phyloP scores from a whole-genome alignment of 2,797 vertebrate species.

The Microcaecilia unicolor region DNA sequence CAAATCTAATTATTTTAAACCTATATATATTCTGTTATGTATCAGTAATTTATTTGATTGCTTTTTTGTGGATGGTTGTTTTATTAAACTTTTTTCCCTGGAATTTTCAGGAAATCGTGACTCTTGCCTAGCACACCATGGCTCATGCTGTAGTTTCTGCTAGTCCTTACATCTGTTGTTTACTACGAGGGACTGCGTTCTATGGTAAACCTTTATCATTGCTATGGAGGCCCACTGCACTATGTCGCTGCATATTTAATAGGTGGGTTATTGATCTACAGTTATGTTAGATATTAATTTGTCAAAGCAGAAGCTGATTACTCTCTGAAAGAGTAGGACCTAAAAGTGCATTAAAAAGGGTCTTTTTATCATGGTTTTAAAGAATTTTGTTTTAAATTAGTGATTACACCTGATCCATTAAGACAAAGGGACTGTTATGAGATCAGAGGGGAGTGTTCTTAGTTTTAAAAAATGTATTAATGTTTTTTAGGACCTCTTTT shows the following conservation, averaged over 20 bases:
- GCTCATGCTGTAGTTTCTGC: conserved; percentile 29
- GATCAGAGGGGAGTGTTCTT: not conserved
- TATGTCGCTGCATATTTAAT: conserved; percentile 28
- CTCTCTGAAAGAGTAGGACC: conserved; percentile 2
- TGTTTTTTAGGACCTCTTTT: too few species aligned
- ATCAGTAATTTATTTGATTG: too few species aligned
- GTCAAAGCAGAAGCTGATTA: conserved; percentile 11
- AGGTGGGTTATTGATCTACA: conserved; percentile 45
- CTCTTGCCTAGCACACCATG: conserved; percentile 28
- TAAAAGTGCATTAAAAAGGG: too few species aligned
- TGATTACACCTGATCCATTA: too few species aligned
- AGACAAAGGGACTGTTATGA: not conserved
- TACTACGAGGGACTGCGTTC: conserved; percentile 42
- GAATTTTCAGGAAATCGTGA: conserved; percentile 11
- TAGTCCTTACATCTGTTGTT: conserved; percentile 29
- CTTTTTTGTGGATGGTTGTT: too few species aligned
- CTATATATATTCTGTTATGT: too few species aligned
- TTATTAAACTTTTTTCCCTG: too few species aligned
- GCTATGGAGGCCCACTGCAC: conserved; percentile 19
- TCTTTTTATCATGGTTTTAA: too few species aligned
- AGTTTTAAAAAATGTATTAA: too few species aligned
- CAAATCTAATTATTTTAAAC: too few species aligned
- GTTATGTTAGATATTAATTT: not conserved
- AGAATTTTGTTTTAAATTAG: too few species aligned
- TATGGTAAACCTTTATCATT: conserved; percentile 6